Evolutionary conservation across 1,140 invertebrate species (phyloP), one percentile per base, ranked within the genome.

Genomic region (Diorhabda sublineata): DNA sequence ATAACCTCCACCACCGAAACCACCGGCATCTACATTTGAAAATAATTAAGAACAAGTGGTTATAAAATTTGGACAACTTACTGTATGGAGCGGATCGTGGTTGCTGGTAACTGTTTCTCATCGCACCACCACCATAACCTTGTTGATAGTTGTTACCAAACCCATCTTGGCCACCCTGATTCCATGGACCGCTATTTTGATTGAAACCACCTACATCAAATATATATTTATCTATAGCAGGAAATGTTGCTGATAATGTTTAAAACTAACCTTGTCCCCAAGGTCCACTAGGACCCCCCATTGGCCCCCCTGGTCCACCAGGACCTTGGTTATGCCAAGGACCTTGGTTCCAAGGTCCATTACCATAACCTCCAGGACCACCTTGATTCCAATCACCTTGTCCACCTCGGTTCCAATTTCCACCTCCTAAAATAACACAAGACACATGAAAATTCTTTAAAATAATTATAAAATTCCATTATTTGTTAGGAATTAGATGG

Each of bases 141-240:
- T 92, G 90, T 71, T 92, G 90, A 74, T 92, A 92, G 44, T 89
- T 87, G 69, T 87, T 87, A 3, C 90, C 90, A 73, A 91, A 92
- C 74, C 86, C 88, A 68, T 89, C 87, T 63, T 79, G 80, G n/a
- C 69, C 69, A 41, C 69, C 82, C 80, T 83, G 61, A 69, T 81
- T 83, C 83, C 84, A 84, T 8, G 79, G 79, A n/a, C 75, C 79
- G 3, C 82, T 79, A 26, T 42, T 42, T 61, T 61, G 59, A 62
- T 73, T 73, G 66, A 72, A 75, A 11, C 81, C 80, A 4, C 81
- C 76, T 45, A n/a, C n/a, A 52, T 52, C 2, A 52, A 52, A 52
- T 52, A 26, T 26, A 26, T 26, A 26, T 26, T 26, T 26, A 26
- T 26, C 26, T 26, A 26, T 26, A 26, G 26, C 26, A 26, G 26